Percentiles rank a stretch among this genome's conserved stretches.
phyloP scores from a whole-genome alignment of 1,140 invertebrate species.

The Lordiphosa stackelbergi region DNA sequence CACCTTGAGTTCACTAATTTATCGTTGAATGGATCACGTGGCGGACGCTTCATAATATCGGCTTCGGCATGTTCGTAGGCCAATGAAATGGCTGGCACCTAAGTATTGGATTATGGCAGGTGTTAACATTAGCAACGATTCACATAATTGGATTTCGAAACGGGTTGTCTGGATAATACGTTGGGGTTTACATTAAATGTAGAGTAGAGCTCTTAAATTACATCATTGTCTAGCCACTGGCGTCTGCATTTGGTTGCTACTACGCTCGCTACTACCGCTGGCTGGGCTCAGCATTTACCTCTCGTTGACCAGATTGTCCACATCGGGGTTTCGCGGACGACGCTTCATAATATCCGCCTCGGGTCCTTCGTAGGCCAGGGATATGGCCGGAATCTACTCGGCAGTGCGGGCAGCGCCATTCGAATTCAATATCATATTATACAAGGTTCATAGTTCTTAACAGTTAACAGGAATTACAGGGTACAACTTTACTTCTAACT shows the following conservation, averaged over 20 bases:
- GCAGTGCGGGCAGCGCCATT: slow-evolving; percentile 5
- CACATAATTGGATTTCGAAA: slow-evolving; percentile 20
- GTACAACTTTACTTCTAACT: slow-evolving; percentile 48
- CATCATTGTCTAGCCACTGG: slow-evolving; percentile 24
- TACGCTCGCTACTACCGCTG: slow-evolving; percentile 3
- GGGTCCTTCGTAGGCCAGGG: slow-evolving; percentile 97
- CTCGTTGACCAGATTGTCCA: slow-evolving; percentile 98
- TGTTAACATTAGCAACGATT: slow-evolving; percentile 67
- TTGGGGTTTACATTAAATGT: slow-evolving; percentile 6
- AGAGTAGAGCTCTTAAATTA: slow-evolving; percentile 40
- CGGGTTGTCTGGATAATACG: slow-evolving; percentile 7
- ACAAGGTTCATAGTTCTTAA: slow-evolving; percentile 43
- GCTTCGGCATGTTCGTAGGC: slow-evolving; percentile 99
- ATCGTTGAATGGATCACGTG: slow-evolving; percentile 96
- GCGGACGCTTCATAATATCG: slow-evolving; percentile 99
- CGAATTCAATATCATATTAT: slow-evolving; percentile 37
- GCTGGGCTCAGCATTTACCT: slow-evolving; percentile 80
- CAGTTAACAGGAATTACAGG: slow-evolving; percentile 24
- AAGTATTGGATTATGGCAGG: slow-evolving; percentile 74
- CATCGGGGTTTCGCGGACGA: slow-evolving; percentile 94
- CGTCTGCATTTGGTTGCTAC: not conserved
- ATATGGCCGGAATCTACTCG: slow-evolving; percentile 95
- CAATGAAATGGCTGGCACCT: slow-evolving; percentile 99
- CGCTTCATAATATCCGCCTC: slow-evolving; percentile 99
- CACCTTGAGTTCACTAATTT: slow-evolving; percentile 99